Evolutionary conservation across 2,797 vertebrate species (phyloP), one percentile per base, ranked within the genome.

Genomic region (Poeciliopsis turneri): DNA sequence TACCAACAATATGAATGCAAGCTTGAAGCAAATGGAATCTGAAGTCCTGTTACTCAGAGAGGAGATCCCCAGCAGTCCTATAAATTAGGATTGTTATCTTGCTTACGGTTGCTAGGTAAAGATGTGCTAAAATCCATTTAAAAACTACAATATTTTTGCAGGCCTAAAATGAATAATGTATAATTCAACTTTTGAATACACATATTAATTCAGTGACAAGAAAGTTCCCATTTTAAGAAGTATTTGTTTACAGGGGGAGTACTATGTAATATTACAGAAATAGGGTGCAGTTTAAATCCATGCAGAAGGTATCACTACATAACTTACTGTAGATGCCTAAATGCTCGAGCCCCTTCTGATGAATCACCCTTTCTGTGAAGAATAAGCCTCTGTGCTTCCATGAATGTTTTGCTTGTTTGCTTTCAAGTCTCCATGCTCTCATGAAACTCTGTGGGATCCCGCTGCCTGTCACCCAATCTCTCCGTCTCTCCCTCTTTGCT

Each of bases 401-500:
- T 79, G 81, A 90, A 88, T 77, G 75, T 84, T 78, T 68, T 76
- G 70, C 81, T 89, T 90, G 85, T 90, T 91, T 86, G 78, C 82
- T 82, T 80, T 69, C 74, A 74, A 87, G 72, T 78, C 53, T 86
- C 78, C 76, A 36, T 78, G 69, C 75, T 75, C 83, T 85, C 80
- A 79, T 76, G 78, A 82, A 88, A 86, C 88, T 87, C 82, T 84
- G 79, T 77, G 55, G 80, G 82, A 91, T 89, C 68, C 68, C 88
- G 36, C 78, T 84, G 85, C 82, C 86, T 90, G 86, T 90, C 90
- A 91, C 85, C 86, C 87, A 79, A 87, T 92, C 90, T 86, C 86
- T 84, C 84, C 81, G 86, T 89, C 85, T 86, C 84, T 87, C 78
- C 69, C 84, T 80, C 81, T 80, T 81, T 86, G 46, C n/a, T 81